Evolutionary conservation across 2,797 vertebrate genomes (phyloP).

Genomic region (Tragopan temminckii): DNA sequence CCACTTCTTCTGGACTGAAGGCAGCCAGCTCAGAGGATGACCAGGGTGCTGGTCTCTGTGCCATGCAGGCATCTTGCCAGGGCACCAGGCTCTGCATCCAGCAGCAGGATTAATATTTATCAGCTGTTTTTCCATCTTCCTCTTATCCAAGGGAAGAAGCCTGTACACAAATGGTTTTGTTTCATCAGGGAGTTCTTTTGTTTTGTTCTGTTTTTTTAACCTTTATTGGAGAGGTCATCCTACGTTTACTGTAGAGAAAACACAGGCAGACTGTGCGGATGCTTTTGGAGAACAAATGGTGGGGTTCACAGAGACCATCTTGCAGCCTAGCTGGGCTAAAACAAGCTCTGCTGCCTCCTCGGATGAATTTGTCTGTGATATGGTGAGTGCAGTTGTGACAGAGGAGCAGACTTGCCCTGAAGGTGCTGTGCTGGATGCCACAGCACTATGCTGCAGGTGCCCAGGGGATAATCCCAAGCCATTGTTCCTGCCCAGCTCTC

Average conservation of each 20-base stretch:
- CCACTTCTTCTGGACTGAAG: not conserved
- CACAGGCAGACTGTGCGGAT: not conserved
- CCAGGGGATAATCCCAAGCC: not conserved
- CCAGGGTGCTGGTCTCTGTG: not conserved
- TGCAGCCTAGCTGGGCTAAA: not conserved
- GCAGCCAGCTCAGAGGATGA: not conserved
- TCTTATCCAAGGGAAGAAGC: not conserved
- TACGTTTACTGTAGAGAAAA: not conserved
- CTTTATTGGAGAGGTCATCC: slow-evolving; percentile 24
- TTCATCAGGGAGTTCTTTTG: slow-evolving; percentile 33
- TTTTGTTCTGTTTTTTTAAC: slow-evolving; percentile 34
- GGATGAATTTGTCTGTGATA: not conserved
- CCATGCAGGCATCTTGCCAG: not conserved
- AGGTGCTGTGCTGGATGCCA: not conserved
- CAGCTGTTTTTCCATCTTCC: not conserved
- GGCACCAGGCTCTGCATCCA: not conserved
- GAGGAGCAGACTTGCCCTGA: not conserved
- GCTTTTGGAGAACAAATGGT: not conserved
- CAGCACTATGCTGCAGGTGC: rapidly evolving
- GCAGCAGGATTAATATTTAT: not conserved
- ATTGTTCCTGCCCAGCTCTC: not conserved
- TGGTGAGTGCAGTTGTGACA: not conserved
- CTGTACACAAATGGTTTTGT: slow-evolving; percentile 3
- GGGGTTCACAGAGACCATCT: not conserved
- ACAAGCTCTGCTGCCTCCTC: not conserved